Base-by-base conservation (phyloP, 53 echinoderm and acorn worm genomes). In the Mesocentrotus franciscanus region DNA sequence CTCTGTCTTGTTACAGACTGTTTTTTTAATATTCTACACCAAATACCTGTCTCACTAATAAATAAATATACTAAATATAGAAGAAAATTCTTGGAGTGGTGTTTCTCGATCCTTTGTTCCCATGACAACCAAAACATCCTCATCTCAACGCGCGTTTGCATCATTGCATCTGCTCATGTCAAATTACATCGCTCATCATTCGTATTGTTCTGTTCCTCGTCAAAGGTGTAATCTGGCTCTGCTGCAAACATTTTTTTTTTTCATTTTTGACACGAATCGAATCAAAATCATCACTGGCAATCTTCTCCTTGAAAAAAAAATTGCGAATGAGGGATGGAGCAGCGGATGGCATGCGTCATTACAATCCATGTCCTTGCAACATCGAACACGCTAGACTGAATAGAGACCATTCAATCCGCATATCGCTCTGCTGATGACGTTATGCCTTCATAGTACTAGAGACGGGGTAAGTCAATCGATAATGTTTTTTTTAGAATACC, bases 201-300 rank as follows among this genome's bases (percentile, higher is more conserved):
- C 64, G 20, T 18, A 17, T 18, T 22, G 81, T 22, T 6, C 18
- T 81, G 36, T 81, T 8, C 39, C 14, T 42, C 36, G 33, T 81
- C 81, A 39, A 81, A 81, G 81, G 81, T 81, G 81, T 81, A 81
- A 81, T 81, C 81, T 39, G 36, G 36, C 42, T 39, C 33, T 29
- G 33, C 76, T 39, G 33, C 9, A 18, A 18, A 39, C 15, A 18
- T 16, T 18, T 20, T 18, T 6, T 18, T 64, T 64, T 81, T 42
- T 18, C 1, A 9, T 72, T 42, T 81, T 81, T 10, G 81, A 6
- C 79, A 79, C 79, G 32, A 14, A 20, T 15, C 10, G 15, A 35
- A 79, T 79, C 35, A 36, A 32, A 79, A 79, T 79, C 39, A 79
- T 32, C 16, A 16, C 81, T 42, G 20, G 81, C 36, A 33, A 18